A percentile compares a stretch with the other conserved stretches of the same genome.
phyloP scores from a whole-genome alignment of 2,113 vertebrate species.

The Hemicordylus capensis region DNA sequence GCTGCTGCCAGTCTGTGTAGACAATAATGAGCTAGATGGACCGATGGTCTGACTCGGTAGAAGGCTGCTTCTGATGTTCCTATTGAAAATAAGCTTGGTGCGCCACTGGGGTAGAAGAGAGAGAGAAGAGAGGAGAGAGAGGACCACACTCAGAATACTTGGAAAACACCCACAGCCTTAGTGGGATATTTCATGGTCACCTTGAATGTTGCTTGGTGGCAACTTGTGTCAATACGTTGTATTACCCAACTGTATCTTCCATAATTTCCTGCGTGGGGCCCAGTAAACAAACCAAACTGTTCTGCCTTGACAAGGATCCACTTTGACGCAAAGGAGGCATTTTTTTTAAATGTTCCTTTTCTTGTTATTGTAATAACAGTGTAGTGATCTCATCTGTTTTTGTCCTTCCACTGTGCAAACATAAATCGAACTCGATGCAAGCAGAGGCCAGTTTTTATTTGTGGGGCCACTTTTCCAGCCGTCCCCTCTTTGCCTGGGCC shows the following conservation, averaged over 20 bases:
- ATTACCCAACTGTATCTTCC: not conserved
- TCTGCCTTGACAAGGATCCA: accelerated
- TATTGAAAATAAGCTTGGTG: no score
- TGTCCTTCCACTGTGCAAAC: conserved; percentile 25
- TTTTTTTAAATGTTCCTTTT: not conserved
- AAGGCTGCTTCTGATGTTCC: no score
- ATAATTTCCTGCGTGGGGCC: not conserved
- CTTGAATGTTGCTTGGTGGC: not conserved
- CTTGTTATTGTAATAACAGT: not conserved
- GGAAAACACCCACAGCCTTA: not conserved
- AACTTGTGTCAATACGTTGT: not conserved
- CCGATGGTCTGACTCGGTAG: no score
- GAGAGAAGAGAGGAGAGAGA: no score
- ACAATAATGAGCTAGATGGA: no score
- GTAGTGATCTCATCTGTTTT: conserved; percentile 36
- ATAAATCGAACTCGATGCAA: not conserved
- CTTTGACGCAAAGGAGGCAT: conserved; percentile 27
- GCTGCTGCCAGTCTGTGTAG: no score
- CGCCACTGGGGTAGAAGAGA: no score
- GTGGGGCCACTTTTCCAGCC: conserved; percentile 33
- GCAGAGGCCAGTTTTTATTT: conserved; percentile 19
- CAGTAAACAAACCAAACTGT: not conserved
- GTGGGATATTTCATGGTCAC: not conserved
- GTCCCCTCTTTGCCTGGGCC: conserved; percentile 24
- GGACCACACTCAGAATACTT: not conserved